Base-by-base conservation (phyloP, 2,113 vertebrate genomes). In the Zosterops hypoxanthus region DNA sequence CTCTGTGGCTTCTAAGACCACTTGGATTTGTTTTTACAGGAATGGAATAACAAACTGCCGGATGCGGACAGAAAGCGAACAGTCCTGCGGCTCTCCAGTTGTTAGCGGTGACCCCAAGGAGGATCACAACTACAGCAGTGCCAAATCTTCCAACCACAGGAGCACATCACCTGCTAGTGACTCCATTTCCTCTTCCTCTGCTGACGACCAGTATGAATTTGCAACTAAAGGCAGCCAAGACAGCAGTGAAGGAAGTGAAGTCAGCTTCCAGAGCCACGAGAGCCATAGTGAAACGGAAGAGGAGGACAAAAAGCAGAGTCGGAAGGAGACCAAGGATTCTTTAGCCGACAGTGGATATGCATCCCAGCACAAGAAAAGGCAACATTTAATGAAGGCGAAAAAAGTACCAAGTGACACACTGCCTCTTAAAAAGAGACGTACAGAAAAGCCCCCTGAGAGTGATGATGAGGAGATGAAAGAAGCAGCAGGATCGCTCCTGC, bases 391-490 rank as follows among this genome's bases (percentile, higher is more conserved):
- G 98, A 99, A 99, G 98, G 98, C 85, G 73, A 98, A 98, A 96
- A 98, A 98, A 98, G 98, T 98, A 90, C 98, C 98, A 61, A 98
- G 98, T 97, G 99, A 99, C 98, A 98, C 99, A 49, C 99, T 99
- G 98, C 99, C 99, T 93, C 98, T 99, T 98, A 99, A 99, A 98
- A 99, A 99, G 98, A 99, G 99, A 98, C 99, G 99, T 68, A 98
- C 98, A 20, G 98, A 99, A 96, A 99, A 99, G 97, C 98, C 99
- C 78, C 99, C 99, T 1, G 99, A 99, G 97, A 99, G 99, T 80
- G 99, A 99, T 3, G 99, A 99, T 41, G 99, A 99, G 98, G 99
- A 99, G 98, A 99, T 99, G 99, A 99, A 99, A 96, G 99, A 99
- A 98, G 99, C 99, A 8, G 99, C 99, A 10, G 99, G 99, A 49